Evolutionary conservation across 2,113 vertebrate genomes (phyloP).

Genomic region (Bostrychus sinensis): DNA sequence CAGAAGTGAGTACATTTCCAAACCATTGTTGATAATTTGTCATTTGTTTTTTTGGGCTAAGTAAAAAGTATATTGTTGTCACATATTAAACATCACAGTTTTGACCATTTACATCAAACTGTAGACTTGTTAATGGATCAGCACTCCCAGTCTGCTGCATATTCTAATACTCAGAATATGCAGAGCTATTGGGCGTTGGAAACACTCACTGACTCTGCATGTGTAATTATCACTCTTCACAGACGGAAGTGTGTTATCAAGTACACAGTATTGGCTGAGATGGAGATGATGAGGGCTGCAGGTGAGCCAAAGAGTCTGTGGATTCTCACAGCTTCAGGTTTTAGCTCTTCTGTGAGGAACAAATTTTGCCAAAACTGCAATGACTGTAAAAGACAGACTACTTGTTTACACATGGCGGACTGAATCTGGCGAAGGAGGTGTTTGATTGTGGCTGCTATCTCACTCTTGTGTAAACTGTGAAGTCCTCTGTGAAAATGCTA

Average conservation of each 20-base stretch:
- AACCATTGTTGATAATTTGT: slow-evolving; percentile 29
- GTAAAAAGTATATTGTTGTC: slow-evolving; percentile 40
- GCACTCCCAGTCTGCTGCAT: slow-evolving; percentile 15
- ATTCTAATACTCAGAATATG: slow-evolving; percentile 24
- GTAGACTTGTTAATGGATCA: slow-evolving; percentile 16
- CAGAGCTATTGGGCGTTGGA: slow-evolving; percentile 37
- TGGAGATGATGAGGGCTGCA: slow-evolving; percentile 24
- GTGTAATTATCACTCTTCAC: slow-evolving; percentile 27
- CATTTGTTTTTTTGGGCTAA: slow-evolving; percentile 53
- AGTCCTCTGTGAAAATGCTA: too few species aligned
- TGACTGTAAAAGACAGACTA: too few species aligned
- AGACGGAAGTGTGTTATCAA: slow-evolving; percentile 33
- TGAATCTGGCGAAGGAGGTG: too few species aligned
- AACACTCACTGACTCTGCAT: slow-evolving; percentile 24
- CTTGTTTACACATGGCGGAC: too few species aligned
- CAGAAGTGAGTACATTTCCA: too few species aligned
- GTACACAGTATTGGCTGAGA: slow-evolving; percentile 14
- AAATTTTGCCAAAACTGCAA: too few species aligned
- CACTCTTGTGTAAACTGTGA: too few species aligned
- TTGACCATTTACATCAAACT: slow-evolving; percentile 16
- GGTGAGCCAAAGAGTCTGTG: too few species aligned
- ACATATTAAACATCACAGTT: slow-evolving; percentile 23
- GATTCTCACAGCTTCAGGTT: slow-evolving; percentile 2
- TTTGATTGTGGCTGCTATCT: too few species aligned
- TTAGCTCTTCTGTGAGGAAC: slow-evolving; percentile 5